These are phyloP conservation scores for Cephus runcator DNA, from an alignment of 2,888 invertebrate genomes.

Conservation along the genomic window DNA sequence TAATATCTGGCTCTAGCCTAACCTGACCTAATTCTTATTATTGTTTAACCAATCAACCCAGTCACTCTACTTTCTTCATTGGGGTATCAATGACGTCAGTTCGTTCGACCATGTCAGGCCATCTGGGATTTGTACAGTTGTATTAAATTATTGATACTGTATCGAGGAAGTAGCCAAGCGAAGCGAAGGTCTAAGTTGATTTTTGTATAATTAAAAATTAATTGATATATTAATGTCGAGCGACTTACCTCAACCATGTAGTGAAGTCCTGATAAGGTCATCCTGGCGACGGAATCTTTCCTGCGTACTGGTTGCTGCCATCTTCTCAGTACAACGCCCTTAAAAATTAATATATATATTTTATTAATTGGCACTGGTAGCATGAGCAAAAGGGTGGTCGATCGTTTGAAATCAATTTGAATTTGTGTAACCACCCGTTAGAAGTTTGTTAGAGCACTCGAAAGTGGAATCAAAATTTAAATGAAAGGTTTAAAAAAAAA, in stretches of 20 bases:
- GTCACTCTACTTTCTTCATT: not conserved
- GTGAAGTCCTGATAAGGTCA: slow-evolving; percentile 83
- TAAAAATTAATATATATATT: slow-evolving; percentile 26
- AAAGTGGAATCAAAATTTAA: not conserved
- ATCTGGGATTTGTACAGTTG: not conserved
- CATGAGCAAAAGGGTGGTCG: not conserved
- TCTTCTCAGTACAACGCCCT: slow-evolving; percentile 67
- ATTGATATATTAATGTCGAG: not conserved
- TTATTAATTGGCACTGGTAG: not conserved
- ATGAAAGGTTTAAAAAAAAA: not conserved
- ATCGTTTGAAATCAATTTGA: not conserved
- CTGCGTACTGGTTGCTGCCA: slow-evolving; percentile 68
- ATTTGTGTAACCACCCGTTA: not conserved
- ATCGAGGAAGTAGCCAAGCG: too few relatives aligned
- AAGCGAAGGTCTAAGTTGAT: not conserved
- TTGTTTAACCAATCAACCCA: not conserved
- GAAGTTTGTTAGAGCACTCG: not conserved
- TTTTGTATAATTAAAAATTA: slow-evolving; percentile 5
- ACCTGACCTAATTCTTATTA: not conserved
- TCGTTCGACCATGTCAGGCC: too few relatives aligned
- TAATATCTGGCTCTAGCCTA: not conserved
- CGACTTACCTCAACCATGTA: slow-evolving; percentile 81
- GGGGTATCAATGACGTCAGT: not conserved
- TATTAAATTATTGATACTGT: not conserved
- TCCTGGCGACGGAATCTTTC: slow-evolving; percentile 85